Base-by-base conservation (phyloP, 2,113 vertebrate species). In the Tyrannus savana region DNA sequence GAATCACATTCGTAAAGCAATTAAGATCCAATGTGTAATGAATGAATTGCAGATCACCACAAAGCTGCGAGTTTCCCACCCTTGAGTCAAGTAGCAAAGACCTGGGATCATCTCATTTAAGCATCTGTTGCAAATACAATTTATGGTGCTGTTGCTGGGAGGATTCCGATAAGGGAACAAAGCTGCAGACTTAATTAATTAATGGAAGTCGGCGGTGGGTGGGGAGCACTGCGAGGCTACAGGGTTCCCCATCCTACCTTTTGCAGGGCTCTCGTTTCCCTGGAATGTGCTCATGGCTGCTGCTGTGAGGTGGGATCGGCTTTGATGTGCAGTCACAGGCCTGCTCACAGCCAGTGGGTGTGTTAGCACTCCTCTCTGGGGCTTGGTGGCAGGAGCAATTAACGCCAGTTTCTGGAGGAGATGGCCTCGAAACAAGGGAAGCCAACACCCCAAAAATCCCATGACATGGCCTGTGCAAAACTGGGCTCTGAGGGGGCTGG, bases 151-250 rank as follows among this genome's bases (percentile, higher is more conserved):
- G 60, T 84, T 94, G 80, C 93, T 96, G 81, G 84, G 95, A 95
- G 87, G 81, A 68, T 91, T 74, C 8, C 21, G 93, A 94, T 97
- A 97, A 96, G 78, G 77, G 90, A 96, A 94, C 92, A 96, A 96
- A 95, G 93, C 92, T 95, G 56, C 77, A 64, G 81, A 93, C 93
- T 93, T 93, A 91, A 94, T 97, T 94, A 94, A 96, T 97, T 97
- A 89, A 91, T 94, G 91, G 91, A 87, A 96, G 87, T 62, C 42
- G 19, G 91, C 18, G 4, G 46, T 93, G 96, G 92, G 93, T 93
- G 95, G 89, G 76, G 84, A 95, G 84, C 68, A 71, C 46, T 55
- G 35, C 0, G 18, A 84, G 90, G 92, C 92, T 90, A 67, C 35
- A 31, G 74, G 52, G 33, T 30, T 93, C 91, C 84, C 52, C 0